phyloP scores from a whole-genome alignment of 2,113 vertebrate species.

The Callaeas wilsoni region DNA sequence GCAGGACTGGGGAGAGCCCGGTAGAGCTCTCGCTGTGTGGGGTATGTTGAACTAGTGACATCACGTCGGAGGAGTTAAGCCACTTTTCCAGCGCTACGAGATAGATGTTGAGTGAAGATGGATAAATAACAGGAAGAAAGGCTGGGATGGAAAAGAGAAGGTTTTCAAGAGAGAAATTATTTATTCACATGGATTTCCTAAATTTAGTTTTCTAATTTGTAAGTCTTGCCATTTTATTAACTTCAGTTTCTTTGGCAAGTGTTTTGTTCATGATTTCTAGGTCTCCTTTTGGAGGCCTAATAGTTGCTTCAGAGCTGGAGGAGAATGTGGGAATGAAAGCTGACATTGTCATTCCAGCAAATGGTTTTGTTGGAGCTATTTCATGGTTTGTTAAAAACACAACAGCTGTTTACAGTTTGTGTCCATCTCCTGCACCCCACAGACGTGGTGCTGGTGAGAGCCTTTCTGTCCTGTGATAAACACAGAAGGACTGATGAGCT shows the following conservation, averaged over 20 bases:
- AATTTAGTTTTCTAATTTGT: background rate
- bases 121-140: background rate
- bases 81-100: background rate
- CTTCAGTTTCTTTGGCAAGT: background rate
- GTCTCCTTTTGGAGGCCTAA: background rate
- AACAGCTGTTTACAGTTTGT: constrained; percentile 45
- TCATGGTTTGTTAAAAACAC: constrained; percentile 41
- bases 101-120: background rate
- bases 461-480: background rate
- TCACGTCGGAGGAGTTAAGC: background rate
- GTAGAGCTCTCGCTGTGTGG: background rate
- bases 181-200: background rate
- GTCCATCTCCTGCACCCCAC: background rate
- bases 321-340: constrained; percentile 43
- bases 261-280: background rate
- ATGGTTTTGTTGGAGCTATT: background rate
- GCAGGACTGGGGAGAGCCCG: background rate
- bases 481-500: background rate
- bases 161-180: background rate
- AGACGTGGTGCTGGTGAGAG: background rate
- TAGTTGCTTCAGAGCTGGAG: background rate
- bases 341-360: background rate
- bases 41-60: background rate
- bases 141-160: background rate
- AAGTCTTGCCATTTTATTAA: background rate